Conservation (phyloP, 64 coral and sea anemone species). For the Porites lutea region DNA sequence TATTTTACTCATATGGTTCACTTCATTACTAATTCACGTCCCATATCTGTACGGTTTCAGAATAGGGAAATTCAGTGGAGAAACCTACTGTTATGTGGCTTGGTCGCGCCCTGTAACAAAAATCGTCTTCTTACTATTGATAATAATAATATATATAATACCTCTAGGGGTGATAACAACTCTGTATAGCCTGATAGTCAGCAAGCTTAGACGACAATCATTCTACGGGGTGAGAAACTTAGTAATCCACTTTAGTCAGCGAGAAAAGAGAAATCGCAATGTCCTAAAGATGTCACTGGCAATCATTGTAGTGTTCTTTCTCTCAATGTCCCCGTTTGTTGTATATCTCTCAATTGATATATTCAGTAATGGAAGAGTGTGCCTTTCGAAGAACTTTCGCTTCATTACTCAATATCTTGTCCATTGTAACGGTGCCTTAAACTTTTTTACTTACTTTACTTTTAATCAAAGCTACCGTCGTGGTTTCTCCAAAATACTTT, state of each 20-base stretch:
- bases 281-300: constrained; percentile 24
- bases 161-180: neutral
- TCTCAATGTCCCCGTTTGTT: constrained; percentile 27
- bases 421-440: constrained; percentile 5
- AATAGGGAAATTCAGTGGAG: neutral
- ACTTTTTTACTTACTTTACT: constrained; percentile 21
- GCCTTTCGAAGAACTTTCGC: constrained; percentile 37
- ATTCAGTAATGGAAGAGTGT: neutral
- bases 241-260: constrained; percentile 1
- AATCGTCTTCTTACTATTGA: constrained; percentile 23
- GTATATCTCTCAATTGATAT: constrained; percentile 17
- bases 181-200: neutral
- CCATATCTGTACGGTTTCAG: constrained; percentile 36
- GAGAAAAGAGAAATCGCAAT: constrained; percentile 24
- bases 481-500: constrained; percentile 4
- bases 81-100: constrained; percentile 19
- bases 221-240: constrained; percentile 16
- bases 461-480: constrained; percentile 41
- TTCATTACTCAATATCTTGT: constrained; percentile 27
- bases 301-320: constrained; percentile 16
- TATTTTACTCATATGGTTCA: constrained; percentile 12
- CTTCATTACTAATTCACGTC: neutral
- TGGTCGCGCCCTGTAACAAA: constrained; percentile 11
- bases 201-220: constrained; percentile 7
- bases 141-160: constrained; percentile 19